phyloP scores from a whole-genome alignment of 2,888 invertebrate species.

The Ochropacha duplaris region DNA sequence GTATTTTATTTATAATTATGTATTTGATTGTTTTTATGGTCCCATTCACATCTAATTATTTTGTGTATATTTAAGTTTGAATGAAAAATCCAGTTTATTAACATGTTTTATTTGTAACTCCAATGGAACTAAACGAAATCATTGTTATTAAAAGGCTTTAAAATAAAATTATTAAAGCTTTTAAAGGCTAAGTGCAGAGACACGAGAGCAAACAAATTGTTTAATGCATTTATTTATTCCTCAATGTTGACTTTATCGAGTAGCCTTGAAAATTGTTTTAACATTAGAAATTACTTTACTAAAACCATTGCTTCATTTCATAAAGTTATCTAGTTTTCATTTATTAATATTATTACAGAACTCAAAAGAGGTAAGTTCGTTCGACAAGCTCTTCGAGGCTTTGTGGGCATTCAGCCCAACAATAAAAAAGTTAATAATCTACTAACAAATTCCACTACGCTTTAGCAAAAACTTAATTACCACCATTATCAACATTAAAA shows the following conservation, averaged over 20 bases:
- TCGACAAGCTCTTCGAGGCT: no score
- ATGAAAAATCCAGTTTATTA: no score
- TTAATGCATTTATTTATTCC: slow-evolving; percentile 44
- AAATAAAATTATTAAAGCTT: slow-evolving; percentile 25
- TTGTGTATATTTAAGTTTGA: no score
- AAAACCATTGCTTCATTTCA: slow-evolving; percentile 14
- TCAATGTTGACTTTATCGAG: slow-evolving; percentile 58
- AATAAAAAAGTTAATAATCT: no score
- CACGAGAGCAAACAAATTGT: slow-evolving; percentile 49
- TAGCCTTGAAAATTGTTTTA: slow-evolving; percentile 31
- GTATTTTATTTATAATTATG: no score
- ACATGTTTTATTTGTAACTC: no score
- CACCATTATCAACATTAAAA: slow-evolving; percentile 2
- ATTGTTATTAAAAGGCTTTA: not conserved
- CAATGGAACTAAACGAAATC: no score
- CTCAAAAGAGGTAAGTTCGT: not conserved
- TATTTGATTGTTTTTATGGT: no score
- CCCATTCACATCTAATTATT: no score
- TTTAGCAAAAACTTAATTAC: no score
- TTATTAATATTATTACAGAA: slow-evolving; percentile 11
- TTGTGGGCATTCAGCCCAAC: no score
- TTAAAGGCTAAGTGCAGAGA: slow-evolving; percentile 36
- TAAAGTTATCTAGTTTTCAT: not conserved
- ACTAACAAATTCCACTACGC: no score
- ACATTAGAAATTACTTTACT: slow-evolving; percentile 22